phyloP scores from a whole-genome alignment of 2,888 invertebrate genomes.

The Pseudoips prasinana region DNA sequence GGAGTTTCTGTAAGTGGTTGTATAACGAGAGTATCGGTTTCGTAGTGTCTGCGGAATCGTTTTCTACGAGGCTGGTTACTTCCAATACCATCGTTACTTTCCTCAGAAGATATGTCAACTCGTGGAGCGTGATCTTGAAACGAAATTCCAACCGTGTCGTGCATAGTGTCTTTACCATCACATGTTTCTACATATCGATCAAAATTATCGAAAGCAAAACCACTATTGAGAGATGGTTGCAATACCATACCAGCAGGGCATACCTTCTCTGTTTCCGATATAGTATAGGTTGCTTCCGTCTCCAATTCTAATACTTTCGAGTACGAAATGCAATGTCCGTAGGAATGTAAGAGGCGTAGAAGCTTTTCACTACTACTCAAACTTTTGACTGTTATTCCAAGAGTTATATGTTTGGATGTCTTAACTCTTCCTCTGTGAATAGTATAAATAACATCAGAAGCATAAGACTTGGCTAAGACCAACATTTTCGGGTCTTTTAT shows the following conservation, averaged over 20 bases:
- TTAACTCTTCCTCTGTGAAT: slow-evolving; percentile 4
- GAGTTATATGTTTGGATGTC: slow-evolving; percentile 23
- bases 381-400: slow-evolving; percentile 41
- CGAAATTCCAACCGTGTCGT: slow-evolving; percentile 35
- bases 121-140: too few species aligned
- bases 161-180: slow-evolving; percentile 42
- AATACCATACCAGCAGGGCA: too few species aligned
- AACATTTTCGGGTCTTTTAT: slow-evolving; percentile 1
- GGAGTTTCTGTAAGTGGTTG: too few species aligned
- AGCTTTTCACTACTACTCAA: slow-evolving; percentile 36
- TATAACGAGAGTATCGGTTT: too few species aligned
- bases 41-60: too few species aligned
- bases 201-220: slow-evolving; percentile 8
- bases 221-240: too few species aligned
- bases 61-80: too few species aligned
- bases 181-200: slow-evolving; percentile 39
- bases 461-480: slow-evolving; percentile 2
- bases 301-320: slow-evolving; percentile 4
- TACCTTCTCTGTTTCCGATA: not conserved
- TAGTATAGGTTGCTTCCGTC: slow-evolving; percentile 3
- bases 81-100: too few species aligned
- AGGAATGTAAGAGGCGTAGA: slow-evolving; percentile 37
- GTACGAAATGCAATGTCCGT: slow-evolving; percentile 5
- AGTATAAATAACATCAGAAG: slow-evolving; percentile 7
- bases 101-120: too few species aligned